A percentile compares a stretch with the other conserved stretches of the same genome.
These are phyloP conservation scores for Drosophila falleni DNA, from an alignment of 2,888 invertebrate genomes.

Conservation along the genomic window DNA sequence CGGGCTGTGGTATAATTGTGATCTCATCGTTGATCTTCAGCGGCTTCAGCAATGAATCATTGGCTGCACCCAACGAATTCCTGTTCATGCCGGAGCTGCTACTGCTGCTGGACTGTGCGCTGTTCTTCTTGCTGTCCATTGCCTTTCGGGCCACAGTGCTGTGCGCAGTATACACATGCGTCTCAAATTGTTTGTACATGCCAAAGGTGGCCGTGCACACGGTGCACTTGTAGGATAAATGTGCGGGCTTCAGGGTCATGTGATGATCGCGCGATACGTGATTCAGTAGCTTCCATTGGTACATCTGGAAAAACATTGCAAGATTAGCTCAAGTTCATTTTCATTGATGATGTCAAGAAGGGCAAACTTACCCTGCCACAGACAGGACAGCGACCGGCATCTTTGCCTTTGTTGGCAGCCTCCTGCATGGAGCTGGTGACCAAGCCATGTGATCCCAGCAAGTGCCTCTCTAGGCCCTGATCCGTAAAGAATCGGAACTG, in stretches of 20 bases:
- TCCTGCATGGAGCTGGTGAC: constrained; percentile 98
- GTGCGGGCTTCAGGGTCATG: constrained; percentile 95
- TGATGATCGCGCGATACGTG: constrained; percentile 97
- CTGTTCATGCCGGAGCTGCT: constrained; percentile 66
- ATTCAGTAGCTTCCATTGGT: constrained; percentile 96
- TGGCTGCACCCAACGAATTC: constrained; percentile 82
- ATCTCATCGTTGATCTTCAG: constrained; percentile 95
- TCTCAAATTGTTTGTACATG: constrained; percentile 97
- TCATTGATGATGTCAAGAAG: neutral
- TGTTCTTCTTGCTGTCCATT: constrained; percentile 88
- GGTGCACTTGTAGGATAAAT: constrained; percentile 97
- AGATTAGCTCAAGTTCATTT: neutral
- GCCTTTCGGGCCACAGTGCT: constrained; percentile 95
- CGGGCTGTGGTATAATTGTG: constrained; percentile 94
- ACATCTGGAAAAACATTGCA: constrained; percentile 88
- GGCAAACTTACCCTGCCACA: constrained; percentile 94
- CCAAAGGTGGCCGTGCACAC: constrained; percentile 97
- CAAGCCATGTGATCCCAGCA: constrained; percentile 96
- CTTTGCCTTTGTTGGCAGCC: constrained; percentile 97
- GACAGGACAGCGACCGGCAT: constrained; percentile 96
- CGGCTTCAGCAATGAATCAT: constrained; percentile 91
- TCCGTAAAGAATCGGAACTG: constrained; percentile 98
- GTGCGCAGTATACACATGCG: constrained; percentile 96
- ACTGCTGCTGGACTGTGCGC: constrained; percentile 64
- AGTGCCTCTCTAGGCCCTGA: constrained; percentile 97